Percentiles rank a stretch among this genome's conserved stretches.
phyloP scores from a whole-genome alignment of 1,140 invertebrate species.

The Musca vetustissima region DNA sequence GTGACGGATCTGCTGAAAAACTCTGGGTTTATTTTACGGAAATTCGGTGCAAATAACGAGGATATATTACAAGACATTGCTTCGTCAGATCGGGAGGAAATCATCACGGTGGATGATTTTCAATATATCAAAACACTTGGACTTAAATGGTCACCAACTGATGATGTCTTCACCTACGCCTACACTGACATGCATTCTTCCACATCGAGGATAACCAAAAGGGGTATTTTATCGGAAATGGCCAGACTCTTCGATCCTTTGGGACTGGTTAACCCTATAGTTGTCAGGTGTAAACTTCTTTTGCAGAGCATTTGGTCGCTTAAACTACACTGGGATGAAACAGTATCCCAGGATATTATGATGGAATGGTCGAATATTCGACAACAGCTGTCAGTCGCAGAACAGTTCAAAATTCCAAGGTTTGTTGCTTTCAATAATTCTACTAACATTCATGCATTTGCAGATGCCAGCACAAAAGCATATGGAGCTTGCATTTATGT shows the following conservation, averaged over 20 bases:
- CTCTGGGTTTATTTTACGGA: no score
- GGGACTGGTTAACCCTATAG: background rate
- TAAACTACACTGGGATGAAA: background rate
- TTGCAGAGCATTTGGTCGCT: background rate
- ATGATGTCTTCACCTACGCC: no score
- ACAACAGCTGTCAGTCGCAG: background rate
- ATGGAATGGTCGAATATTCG: background rate
- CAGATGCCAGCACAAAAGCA: constrained; percentile 1
- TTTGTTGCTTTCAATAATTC: constrained; percentile 67
- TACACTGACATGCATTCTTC: no score
- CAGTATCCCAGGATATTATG: background rate
- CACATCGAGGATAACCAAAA: background rate
- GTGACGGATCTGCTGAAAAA: no score
- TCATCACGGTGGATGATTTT: no score
- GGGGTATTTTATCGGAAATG: background rate
- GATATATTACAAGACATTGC: no score
- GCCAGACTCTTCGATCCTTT: background rate
- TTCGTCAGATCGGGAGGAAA: no score
- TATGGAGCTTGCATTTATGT: constrained; percentile 12
- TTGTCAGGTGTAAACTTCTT: background rate
- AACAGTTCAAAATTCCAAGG: constrained; percentile 55
- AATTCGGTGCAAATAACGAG: no score
- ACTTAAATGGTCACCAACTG: no score
- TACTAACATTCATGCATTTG: constrained; percentile 11
- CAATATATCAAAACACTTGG: no score